phyloP scores from a whole-genome alignment of 2,113 vertebrate species.

The Hippocampus mohnikei region DNA sequence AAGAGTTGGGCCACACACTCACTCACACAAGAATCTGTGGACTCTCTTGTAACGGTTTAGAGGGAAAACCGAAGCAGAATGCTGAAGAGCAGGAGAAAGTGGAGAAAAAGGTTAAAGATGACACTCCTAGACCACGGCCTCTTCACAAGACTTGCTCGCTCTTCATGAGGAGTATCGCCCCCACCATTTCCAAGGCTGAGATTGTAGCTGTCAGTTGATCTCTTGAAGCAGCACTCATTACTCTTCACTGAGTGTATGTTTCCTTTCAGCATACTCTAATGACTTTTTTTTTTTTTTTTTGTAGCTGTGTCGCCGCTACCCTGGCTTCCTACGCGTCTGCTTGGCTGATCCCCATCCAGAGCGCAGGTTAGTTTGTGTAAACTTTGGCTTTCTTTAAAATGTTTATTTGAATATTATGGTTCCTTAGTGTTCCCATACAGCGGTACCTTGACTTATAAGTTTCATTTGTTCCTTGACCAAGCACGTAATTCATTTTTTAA shows the following conservation, averaged over 20 bases:
- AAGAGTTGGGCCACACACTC: background rate
- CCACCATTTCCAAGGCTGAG: slow-evolving; percentile 85
- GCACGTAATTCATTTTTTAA: too few relatives aligned
- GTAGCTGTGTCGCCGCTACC: slow-evolving; percentile 84
- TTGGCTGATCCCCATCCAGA: slow-evolving; percentile 87
- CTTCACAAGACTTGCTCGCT: slow-evolving; percentile 87
- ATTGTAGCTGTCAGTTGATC: slow-evolving; percentile 81
- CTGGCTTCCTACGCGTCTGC: slow-evolving; percentile 87
- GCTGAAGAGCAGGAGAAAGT: slow-evolving; percentile 70
- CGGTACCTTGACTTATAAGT: too few relatives aligned
- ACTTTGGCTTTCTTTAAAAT: background rate
- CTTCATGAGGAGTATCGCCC: slow-evolving; percentile 89
- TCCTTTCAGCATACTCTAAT: too few relatives aligned
- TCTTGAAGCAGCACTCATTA: too few relatives aligned
- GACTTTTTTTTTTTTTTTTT: background rate
- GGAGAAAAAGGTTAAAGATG: slow-evolving; percentile 77
- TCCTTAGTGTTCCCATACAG: background rate
- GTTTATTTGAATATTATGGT: background rate
- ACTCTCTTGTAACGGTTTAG: slow-evolving; percentile 20
- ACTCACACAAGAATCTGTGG: background rate
- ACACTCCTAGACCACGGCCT: slow-evolving; percentile 79
- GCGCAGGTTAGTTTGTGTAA: slow-evolving; percentile 73
- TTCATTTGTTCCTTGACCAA: too few relatives aligned
- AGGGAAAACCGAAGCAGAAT: slow-evolving; percentile 60
- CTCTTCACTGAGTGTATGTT: background rate